A percentile compares a stretch with the other conserved stretches of the same genome.
phyloP scores from a whole-genome alignment of 2,797 vertebrate species.

The Rhinatrema bivittatum region DNA sequence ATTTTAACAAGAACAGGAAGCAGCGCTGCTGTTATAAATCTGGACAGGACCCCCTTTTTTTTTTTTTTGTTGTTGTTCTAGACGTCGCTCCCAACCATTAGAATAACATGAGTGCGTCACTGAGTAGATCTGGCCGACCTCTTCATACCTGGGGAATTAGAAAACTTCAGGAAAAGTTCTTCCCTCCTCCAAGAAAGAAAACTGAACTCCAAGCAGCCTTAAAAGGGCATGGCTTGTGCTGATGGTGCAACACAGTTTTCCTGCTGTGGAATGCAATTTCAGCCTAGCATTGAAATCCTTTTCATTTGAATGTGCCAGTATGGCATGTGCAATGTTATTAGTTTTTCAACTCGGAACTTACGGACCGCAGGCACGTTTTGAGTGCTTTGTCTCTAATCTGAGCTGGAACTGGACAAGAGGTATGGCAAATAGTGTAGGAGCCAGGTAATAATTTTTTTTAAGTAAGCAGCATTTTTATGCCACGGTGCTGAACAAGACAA shows the following conservation, averaged over 20 bases:
- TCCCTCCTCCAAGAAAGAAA: constrained; percentile 17
- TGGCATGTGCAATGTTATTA: no score
- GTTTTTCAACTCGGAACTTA: no score
- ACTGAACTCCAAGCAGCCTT: constrained; percentile 22
- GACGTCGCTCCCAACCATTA: constrained; percentile 14
- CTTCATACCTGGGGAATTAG: constrained; percentile 20
- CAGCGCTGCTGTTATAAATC: constrained; percentile 29
- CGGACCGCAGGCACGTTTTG: no score
- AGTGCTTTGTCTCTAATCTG: no score
- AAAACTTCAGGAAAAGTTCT: constrained; percentile 27
- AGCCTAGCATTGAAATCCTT: constrained; percentile 7
- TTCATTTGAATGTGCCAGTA: no score
- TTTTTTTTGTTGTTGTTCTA: no score
- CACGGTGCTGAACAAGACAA: no score
- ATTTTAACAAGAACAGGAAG: constrained; percentile 48
- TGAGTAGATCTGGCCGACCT: constrained; percentile 14
- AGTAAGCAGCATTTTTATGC: no score
- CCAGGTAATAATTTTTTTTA: no score
- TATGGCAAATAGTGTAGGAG: no score
- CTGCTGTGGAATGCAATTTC: constrained; percentile 4
- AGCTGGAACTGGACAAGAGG: no score
- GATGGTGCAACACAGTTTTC: constrained; percentile 24
- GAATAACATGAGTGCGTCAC: constrained; percentile 15
- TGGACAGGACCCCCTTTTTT: constrained; percentile 20
- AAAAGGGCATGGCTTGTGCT: constrained; percentile 23